Evolutionary conservation across 2,888 invertebrate genomes (phyloP).

Genomic region (Netelia fuscicornis): DNA sequence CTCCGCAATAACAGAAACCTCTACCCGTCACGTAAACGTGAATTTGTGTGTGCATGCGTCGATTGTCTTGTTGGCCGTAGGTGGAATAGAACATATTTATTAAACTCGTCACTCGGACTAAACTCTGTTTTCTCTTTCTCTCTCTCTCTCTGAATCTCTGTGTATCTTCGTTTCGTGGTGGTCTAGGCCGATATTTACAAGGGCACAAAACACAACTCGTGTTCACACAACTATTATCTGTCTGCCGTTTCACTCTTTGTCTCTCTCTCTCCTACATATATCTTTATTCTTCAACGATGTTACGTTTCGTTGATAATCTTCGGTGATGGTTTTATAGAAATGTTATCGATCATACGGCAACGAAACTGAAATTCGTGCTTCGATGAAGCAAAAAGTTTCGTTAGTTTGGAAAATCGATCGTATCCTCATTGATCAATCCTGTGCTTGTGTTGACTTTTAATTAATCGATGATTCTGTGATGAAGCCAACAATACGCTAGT

Average conservation of each 20-base stretch:
- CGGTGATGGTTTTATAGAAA: neutral
- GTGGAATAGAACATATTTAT: slow-evolving; percentile 61
- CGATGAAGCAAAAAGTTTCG: neutral
- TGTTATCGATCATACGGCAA: neutral
- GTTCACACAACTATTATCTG: neutral
- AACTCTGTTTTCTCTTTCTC: slow-evolving; percentile 3
- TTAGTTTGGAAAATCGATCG: neutral
- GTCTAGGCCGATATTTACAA: neutral
- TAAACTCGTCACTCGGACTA: slow-evolving; percentile 53
- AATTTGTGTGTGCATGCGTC: slow-evolving; percentile 48
- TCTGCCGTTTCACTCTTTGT: neutral
- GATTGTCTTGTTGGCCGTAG: slow-evolving; percentile 56
- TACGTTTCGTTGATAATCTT: neutral
- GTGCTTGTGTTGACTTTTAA: neutral
- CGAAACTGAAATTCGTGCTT: neutral
- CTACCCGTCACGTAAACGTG: slow-evolving; percentile 24
- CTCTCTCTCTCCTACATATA: neutral
- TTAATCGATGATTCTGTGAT: neutral
- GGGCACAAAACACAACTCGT: slow-evolving; percentile 7
- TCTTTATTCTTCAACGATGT: neutral
- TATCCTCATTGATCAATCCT: neutral
- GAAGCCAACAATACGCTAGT: slow-evolving; percentile 9
- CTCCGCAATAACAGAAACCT: slow-evolving; percentile 53
- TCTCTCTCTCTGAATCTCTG: slow-evolving; percentile 13
- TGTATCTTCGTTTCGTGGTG: slow-evolving; percentile 2